These are phyloP conservation scores for Dolichallabes microphthalmus DNA, from an alignment of 2,113 vertebrate species.

Conservation along the genomic window DNA sequence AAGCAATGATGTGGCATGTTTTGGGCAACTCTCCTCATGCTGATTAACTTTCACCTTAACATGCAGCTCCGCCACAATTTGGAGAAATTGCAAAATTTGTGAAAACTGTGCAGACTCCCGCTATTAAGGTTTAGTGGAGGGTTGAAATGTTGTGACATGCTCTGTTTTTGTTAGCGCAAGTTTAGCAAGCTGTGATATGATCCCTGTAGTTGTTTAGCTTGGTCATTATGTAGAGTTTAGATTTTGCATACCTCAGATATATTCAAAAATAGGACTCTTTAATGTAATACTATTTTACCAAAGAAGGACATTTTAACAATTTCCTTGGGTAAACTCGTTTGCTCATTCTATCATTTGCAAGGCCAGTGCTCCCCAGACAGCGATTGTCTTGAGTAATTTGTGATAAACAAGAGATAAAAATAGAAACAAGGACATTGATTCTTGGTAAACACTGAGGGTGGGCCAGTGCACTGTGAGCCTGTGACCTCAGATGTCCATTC, in stretches of 20 bases:
- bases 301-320: not conserved
- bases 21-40: not conserved
- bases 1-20: slow-evolving; percentile 27
- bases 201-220: not conserved
- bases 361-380: slow-evolving; percentile 25
- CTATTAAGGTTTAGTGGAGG: not conserved
- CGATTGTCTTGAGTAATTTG: slow-evolving; percentile 43
- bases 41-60: slow-evolving; percentile 13
- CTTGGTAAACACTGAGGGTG: slow-evolving; percentile 25
- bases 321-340: not conserved
- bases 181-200: not conserved
- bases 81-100: not conserved
- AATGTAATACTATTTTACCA: not conserved
- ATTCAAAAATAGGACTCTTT: not conserved
- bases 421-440: slow-evolving; percentile 40
- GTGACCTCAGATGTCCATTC: slow-evolving; percentile 48
- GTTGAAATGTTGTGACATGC: not conserved
- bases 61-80: not conserved
- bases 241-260: not conserved
- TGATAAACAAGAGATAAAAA: slow-evolving; percentile 40
- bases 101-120: not conserved
- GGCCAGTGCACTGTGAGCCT: slow-evolving; percentile 36
- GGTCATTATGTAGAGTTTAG: not conserved
- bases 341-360: slow-evolving; percentile 27
- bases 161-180: not conserved